Evolutionary conservation across 2,113 vertebrate genomes (phyloP), one percentile per base, ranked within the genome.

Genomic region (Phocoena sinus): DNA sequence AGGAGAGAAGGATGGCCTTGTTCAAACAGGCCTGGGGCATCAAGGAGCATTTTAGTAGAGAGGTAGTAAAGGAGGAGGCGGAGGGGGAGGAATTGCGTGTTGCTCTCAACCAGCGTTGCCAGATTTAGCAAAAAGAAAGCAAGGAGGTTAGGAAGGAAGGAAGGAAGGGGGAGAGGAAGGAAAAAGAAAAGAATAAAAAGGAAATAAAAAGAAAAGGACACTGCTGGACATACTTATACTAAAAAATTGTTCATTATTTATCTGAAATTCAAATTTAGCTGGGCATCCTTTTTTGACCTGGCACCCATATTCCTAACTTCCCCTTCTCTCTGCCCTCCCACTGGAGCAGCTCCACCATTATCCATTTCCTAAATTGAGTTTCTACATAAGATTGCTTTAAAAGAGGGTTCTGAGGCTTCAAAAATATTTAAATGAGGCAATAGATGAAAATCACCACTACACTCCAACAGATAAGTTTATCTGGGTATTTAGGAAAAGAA

Each of bases 241-340:
- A 56, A 88, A 56, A 81, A 65, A 56, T 41, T 56, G 70, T 18
- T 58, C 14, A 9, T 63, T 74, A n/a, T 47, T 91, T 58, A 44
- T 63, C 79, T 88, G 85, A 94, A 83, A 86, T 94, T 84, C 70
- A 38, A 3, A 74, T 71, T 70, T 47, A 81, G 3, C 38, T 41
- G 53, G 4, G 13, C 21, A 65, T 33, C 44, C 23, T n/a, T 50
- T 58, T 80, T 68, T 90, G 25, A 15, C 62, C 56, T 68, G 13
- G 26, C 12, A 58, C 26, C 33, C 5, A 17, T 47, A 15, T 31
- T 8, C 2, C 9, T 9, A 8, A n/a, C 20, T 36, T 23, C 26
- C 2, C 2, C 25, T 33, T 89, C n/a, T 65, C 33, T 93, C 70
- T 60, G 23, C 60, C 38, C 14, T 83, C 11, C 8, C 13, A 20